These are phyloP conservation scores for Dryas iulia DNA, from an alignment of 1,140 invertebrate species.

Conservation along the genomic window DNA sequence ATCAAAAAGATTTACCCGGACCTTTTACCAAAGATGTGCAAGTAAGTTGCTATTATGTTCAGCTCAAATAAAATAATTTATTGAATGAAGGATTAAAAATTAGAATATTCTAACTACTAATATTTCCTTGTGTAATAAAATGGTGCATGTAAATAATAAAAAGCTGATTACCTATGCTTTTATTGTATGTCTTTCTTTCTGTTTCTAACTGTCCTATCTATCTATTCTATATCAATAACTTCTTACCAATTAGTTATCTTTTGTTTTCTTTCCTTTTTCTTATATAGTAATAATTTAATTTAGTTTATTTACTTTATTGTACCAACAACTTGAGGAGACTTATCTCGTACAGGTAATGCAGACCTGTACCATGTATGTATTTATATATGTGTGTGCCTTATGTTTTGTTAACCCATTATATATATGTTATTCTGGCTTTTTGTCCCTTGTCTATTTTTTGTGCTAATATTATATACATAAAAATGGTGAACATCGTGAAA, in stretches of 20 bases:
- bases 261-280: neutral
- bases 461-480: neutral
- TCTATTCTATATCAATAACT: neutral
- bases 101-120: neutral
- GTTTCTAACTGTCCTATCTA: neutral
- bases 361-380: conserved; percentile 23
- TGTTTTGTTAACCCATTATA: neutral
- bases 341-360: conserved; percentile 23
- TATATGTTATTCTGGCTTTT: neutral
- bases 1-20: conserved; percentile 92
- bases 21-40: conserved; percentile 97
- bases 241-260: neutral
- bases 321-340: conserved; percentile 23
- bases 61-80: neutral
- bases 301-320: conserved; percentile 24
- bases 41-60: conserved; percentile 60
- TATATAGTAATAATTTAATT: conserved; percentile 14
- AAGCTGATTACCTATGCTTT: neutral
- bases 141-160: neutral
- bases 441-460: neutral
- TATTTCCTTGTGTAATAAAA: neutral
- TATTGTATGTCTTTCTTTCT: neutral
- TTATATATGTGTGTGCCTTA: neutral
- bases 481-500: too few species aligned
- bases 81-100: too few species aligned